These are phyloP conservation scores for Caenorhabditis plicata DNA, from an alignment of 2,888 invertebrate species.

Conservation along the genomic window DNA sequence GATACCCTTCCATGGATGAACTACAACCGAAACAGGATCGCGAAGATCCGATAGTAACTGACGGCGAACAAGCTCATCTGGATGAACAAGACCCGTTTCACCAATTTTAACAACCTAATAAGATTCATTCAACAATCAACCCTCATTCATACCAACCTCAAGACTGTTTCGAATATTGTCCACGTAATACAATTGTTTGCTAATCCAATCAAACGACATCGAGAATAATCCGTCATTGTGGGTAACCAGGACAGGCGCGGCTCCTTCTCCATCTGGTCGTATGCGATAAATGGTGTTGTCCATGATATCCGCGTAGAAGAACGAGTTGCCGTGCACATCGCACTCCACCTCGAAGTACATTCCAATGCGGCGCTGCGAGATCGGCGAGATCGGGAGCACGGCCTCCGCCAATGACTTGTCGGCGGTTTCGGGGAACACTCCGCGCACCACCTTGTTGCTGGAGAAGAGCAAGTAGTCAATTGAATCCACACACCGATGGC, in stretches of 20 bases:
- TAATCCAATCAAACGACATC: constrained; percentile 90
- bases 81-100: constrained; percentile 56
- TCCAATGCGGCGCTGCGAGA: constrained; percentile 85
- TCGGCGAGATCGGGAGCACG: constrained; percentile 83
- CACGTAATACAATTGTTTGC: constrained; percentile 91
- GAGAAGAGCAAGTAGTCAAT: constrained; percentile 64
- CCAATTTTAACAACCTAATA: constrained; percentile 37
- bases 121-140: no score
- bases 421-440: constrained; percentile 78
- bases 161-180: constrained; percentile 90
- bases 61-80: constrained; percentile 62
- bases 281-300: constrained; percentile 73
- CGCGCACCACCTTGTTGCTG: constrained; percentile 82
- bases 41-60: constrained; percentile 69
- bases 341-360: constrained; percentile 69
- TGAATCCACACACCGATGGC: constrained; percentile 59
- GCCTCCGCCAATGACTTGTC: constrained; percentile 83
- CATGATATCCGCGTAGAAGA: constrained; percentile 95
- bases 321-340: constrained; percentile 73
- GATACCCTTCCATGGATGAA: constrained; percentile 85
- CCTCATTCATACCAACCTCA: no score
- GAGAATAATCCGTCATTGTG: constrained; percentile 97
- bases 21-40: constrained; percentile 90
- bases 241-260: constrained; percentile 77
- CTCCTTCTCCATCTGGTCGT: constrained; percentile 62